A percentile compares a stretch with the other conserved stretches of the same genome.
Conservation (phyloP, 2,888 invertebrate genomes). For the Himalopsyche japonica region DNA sequence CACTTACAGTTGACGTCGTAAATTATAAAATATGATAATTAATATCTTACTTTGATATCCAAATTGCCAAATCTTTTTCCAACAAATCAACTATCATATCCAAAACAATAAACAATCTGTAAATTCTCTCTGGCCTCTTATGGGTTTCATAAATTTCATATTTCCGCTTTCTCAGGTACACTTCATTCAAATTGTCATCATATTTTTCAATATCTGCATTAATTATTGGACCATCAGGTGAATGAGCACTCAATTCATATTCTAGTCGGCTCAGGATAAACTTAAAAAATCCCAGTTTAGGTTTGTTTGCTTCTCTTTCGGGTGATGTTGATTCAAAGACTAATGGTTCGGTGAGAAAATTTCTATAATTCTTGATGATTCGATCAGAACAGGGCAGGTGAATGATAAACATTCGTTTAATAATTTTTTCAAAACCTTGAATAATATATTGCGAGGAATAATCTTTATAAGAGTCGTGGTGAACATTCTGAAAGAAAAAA, state of each 20-base stretch:
- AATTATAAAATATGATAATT: too few relatives aligned
- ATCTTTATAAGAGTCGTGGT: conserved; percentile 49
- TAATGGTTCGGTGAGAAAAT: conserved; percentile 50
- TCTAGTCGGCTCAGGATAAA: conserved; percentile 54
- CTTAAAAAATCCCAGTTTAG: conserved; percentile 50
- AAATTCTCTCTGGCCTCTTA: conserved; percentile 52
- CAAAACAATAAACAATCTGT: conserved; percentile 57
- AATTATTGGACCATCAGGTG: conserved; percentile 49
- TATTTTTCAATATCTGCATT: conserved; percentile 51
- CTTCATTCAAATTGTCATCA: conserved; percentile 49
- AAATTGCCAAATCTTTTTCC: conserved; percentile 61
- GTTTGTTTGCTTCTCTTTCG: neutral
- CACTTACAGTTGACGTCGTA: too few relatives aligned
- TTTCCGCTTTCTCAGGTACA: conserved; percentile 42
- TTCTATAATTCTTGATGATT: conserved; percentile 49
- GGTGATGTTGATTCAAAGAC: neutral
- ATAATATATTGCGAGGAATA: conserved; percentile 47
- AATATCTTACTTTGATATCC: conserved; percentile 55
- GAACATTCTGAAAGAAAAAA: conserved; percentile 52
- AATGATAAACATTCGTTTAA: conserved; percentile 49
- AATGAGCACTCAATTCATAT: conserved; percentile 49
- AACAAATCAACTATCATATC: conserved; percentile 58
- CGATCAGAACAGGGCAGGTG: conserved; percentile 52
- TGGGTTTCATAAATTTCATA: conserved; percentile 52
- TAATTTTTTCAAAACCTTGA: conserved; percentile 50